Conservation (phyloP, 2,797 vertebrate genomes). For the Chelon auratus region DNA sequence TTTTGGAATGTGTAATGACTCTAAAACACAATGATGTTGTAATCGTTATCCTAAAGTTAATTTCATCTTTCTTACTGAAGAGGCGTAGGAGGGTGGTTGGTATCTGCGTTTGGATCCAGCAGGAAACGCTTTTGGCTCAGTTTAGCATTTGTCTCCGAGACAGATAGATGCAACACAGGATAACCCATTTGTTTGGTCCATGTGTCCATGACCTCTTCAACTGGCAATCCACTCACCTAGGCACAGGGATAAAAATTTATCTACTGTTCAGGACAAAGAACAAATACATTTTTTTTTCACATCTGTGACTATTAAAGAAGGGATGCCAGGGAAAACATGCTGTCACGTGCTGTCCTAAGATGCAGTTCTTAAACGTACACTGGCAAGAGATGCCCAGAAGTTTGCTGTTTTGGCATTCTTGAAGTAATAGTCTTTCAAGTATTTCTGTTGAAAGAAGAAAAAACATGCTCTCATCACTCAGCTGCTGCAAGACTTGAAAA, state of each 20-base stretch:
- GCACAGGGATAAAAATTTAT: conserved; percentile 9
- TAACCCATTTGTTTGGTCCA: conserved; percentile 99
- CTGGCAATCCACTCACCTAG: conserved; percentile 87
- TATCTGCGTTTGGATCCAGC: conserved; percentile 88
- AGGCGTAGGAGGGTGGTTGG: conserved; percentile 70
- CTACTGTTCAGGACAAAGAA: neutral
- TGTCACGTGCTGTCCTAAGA: no score
- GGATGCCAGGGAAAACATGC: no score
- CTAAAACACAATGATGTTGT: no score
- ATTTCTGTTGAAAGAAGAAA: conserved; percentile 81
- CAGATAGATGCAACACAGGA: conserved; percentile 86
- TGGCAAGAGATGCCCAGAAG: conserved; percentile 90
- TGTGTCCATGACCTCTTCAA: conserved; percentile 93
- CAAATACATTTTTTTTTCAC: no score
- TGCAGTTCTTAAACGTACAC: conserved; percentile 76
- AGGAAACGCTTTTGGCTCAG: conserved; percentile 91
- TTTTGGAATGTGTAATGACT: no score
- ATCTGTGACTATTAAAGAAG: no score
- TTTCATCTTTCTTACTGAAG: conserved; percentile 63
- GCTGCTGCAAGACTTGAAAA: neutral
- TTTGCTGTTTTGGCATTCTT: conserved; percentile 93
- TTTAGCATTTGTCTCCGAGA: conserved; percentile 30
- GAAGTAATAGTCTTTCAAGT: conserved; percentile 84
- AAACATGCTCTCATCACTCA: conserved; percentile 4
- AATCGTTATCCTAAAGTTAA: no score